These are phyloP conservation scores for Caenorhabditis sp. DNA, from an alignment of 2,888 invertebrate genomes.

Conservation along the genomic window DNA sequence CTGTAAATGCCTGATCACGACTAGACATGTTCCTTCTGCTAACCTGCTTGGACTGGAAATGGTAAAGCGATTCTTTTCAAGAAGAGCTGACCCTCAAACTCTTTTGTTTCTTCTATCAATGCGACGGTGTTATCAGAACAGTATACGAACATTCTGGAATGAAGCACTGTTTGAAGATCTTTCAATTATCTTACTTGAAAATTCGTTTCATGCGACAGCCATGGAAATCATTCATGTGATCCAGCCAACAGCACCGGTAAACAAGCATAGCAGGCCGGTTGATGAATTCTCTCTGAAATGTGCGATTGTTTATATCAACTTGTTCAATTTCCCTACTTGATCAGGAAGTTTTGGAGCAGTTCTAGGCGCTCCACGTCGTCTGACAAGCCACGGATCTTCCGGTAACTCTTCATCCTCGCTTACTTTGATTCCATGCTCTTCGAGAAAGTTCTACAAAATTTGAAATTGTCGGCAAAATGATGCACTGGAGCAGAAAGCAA, in stretches of 20 bases:
- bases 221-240: constrained; percentile 62
- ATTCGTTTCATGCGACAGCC: constrained; percentile 58
- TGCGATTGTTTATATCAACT: too few species aligned
- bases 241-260: constrained; percentile 65
- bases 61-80: constrained; percentile 64
- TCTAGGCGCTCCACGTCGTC: constrained; percentile 40
- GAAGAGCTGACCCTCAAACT: constrained; percentile 69
- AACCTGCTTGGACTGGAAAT: constrained; percentile 50
- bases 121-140: constrained; percentile 64
- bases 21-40: not conserved
- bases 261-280: constrained; percentile 57
- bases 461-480: too few species aligned
- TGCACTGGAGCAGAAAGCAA: too few species aligned
- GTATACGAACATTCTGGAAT: constrained; percentile 59
- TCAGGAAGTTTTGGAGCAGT: constrained; percentile 55
- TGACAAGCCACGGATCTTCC: constrained; percentile 62
- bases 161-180: not conserved
- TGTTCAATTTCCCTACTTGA: constrained; percentile 2
- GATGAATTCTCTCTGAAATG: constrained; percentile 58
- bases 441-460: constrained; percentile 58
- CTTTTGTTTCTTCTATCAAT: constrained; percentile 65
- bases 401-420: constrained; percentile 61
- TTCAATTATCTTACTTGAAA: constrained; percentile 36
- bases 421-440: constrained; percentile 63
- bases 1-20: constrained; percentile 23